Conservation (phyloP, 2,888 invertebrate species). For the Peribatodes rhomboidaria region DNA sequence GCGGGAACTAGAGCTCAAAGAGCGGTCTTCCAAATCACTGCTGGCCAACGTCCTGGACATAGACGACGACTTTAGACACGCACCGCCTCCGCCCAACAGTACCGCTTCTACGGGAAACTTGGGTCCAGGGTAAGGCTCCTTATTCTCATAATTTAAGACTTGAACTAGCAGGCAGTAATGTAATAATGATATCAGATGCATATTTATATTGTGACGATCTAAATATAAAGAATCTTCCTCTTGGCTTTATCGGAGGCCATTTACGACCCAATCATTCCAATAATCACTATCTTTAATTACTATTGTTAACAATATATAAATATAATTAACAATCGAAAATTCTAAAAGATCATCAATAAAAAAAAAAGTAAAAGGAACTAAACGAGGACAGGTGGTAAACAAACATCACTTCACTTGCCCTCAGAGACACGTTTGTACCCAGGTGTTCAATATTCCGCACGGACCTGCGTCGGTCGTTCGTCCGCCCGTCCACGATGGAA, state of each 20-base stretch:
- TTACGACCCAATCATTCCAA: too few species aligned
- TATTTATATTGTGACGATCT: too few species aligned
- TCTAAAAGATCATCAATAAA: too few species aligned
- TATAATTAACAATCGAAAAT: too few species aligned
- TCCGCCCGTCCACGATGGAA: constrained; percentile 93
- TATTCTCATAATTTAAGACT: background rate
- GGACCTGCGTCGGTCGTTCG: constrained; percentile 88
- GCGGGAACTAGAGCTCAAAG: constrained; percentile 97
- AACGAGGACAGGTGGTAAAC: background rate
- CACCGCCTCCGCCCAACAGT: constrained; percentile 88
- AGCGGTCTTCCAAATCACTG: constrained; percentile 96
- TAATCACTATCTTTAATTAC: too few species aligned
- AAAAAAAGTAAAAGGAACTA: background rate
- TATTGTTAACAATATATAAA: too few species aligned
- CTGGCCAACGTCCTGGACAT: constrained; percentile 98
- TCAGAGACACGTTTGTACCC: constrained; percentile 37
- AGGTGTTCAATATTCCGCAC: constrained; percentile 84
- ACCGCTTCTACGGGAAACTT: constrained; percentile 88
- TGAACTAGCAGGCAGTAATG: background rate
- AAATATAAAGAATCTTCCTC: too few species aligned
- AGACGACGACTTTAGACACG: constrained; percentile 96
- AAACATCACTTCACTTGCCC: constrained; percentile 11
- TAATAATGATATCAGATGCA: too few species aligned
- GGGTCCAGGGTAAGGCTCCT: constrained; percentile 86
- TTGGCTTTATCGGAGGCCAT: too few species aligned